phyloP scores from a whole-genome alignment of 2,888 invertebrate genomes.

The Podabrus alpinus region DNA sequence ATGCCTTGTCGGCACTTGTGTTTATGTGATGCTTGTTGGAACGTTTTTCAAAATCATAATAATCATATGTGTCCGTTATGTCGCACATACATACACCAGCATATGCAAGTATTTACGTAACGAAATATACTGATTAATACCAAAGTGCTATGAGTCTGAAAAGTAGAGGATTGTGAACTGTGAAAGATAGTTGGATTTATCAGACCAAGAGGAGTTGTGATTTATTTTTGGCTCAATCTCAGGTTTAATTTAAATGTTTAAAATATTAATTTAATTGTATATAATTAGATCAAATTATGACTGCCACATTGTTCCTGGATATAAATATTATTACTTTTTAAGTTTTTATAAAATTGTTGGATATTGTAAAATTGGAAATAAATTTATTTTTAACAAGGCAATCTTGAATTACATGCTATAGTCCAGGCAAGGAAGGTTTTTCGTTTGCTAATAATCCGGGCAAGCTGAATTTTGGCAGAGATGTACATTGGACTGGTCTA shows the following conservation, averaged over 20 bases:
- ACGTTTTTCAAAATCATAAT: conserved; percentile 56
- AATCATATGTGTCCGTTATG: conserved; percentile 62
- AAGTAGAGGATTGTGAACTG: neutral
- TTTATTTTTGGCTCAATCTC: neutral
- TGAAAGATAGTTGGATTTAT: neutral
- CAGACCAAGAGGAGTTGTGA: neutral
- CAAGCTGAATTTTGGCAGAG: no score
- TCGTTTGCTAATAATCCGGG: no score
- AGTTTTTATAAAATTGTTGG: neutral
- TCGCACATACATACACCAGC: conserved; percentile 60
- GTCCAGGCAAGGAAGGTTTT: no score
- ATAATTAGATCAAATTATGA: neutral
- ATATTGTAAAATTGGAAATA: neutral
- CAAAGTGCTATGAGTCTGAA: neutral
- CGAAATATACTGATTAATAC: neutral
- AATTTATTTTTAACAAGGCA: neutral
- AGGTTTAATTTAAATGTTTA: neutral
- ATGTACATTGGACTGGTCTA: no score
- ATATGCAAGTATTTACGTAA: conserved; percentile 61
- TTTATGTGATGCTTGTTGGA: conserved; percentile 59
- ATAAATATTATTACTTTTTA: no score
- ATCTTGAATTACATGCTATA: no score
- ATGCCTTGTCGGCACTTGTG: conserved; percentile 63
- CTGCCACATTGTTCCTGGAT: neutral
- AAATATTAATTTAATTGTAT: neutral